These are phyloP conservation scores for Lepidothrix coronata DNA, from an alignment of 2,113 vertebrate species.

Conservation along the genomic window DNA sequence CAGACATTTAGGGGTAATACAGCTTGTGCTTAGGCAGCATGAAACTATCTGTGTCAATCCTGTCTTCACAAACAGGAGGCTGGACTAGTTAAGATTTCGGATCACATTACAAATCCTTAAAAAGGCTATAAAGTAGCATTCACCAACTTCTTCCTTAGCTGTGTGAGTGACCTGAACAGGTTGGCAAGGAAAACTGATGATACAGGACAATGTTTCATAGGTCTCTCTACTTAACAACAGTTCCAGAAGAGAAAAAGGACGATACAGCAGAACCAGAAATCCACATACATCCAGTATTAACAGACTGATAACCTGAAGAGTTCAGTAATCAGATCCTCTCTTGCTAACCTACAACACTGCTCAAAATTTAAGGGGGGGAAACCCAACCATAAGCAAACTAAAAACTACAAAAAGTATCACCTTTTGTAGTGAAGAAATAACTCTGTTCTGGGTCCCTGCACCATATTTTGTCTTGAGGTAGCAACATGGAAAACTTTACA, in stretches of 20 bases:
- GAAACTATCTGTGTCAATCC: not conserved
- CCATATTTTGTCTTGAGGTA: conserved; percentile 42
- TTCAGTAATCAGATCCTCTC: not conserved
- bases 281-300: not conserved
- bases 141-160: not conserved
- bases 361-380: not conserved
- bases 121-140: not conserved
- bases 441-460: conserved; percentile 37
- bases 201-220: not conserved
- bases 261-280: conserved; percentile 3
- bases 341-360: not conserved
- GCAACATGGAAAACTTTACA: conserved; percentile 40
- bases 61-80: not conserved
- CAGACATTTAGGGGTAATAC: not conserved
- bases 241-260: not conserved
- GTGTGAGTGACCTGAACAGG: not conserved
- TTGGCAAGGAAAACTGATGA: not conserved
- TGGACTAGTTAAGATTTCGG: not conserved
- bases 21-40: not conserved
- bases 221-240: not conserved
- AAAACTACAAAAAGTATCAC: not conserved
- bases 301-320: not conserved
- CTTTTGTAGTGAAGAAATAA: not conserved
- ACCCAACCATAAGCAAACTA: not conserved
- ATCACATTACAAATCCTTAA: not conserved